A percentile compares a stretch with the other conserved stretches of the same genome.
phyloP scores from a whole-genome alignment of 2,797 vertebrate genomes.

The Notolabrus celidotus region DNA sequence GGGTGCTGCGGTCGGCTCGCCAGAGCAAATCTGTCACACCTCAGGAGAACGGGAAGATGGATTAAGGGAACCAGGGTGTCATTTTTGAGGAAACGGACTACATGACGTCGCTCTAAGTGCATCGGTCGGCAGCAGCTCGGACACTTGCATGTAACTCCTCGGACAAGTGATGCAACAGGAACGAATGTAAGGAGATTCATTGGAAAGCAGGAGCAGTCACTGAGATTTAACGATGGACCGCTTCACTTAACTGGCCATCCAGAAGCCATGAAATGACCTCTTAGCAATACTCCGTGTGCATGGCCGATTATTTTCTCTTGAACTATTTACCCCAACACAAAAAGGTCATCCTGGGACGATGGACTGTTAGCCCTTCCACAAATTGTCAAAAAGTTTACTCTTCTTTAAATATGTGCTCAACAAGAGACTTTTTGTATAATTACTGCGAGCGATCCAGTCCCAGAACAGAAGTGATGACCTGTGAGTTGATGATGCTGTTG shows the following conservation, averaged over 20 bases:
- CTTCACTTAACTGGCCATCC: slow-evolving; percentile 43
- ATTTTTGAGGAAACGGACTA: slow-evolving; percentile 30
- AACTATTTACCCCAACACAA: slow-evolving; percentile 48
- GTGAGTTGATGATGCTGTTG: neutral
- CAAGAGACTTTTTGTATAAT: slow-evolving; percentile 43
- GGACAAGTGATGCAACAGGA: slow-evolving; percentile 35
- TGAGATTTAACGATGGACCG: slow-evolving; percentile 58
- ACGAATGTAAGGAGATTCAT: slow-evolving; percentile 50
- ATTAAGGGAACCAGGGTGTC: slow-evolving; percentile 76
- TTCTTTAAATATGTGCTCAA: slow-evolving; percentile 52
- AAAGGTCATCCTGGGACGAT: slow-evolving; percentile 52
- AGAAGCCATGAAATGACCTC: slow-evolving; percentile 71
- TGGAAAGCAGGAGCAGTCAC: slow-evolving; percentile 20
- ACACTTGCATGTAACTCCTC: slow-evolving; percentile 31
- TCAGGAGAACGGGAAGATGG: slow-evolving; percentile 93
- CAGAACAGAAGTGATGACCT: slow-evolving; percentile 9
- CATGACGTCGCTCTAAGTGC: slow-evolving; percentile 29
- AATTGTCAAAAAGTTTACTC: slow-evolving; percentile 73
- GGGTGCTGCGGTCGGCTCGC: slow-evolving; percentile 88
- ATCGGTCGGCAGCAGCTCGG: slow-evolving; percentile 27
- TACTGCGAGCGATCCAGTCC: slow-evolving; percentile 43
- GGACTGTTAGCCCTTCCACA: slow-evolving; percentile 58
- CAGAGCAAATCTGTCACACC: slow-evolving; percentile 77
- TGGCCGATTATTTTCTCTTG: slow-evolving; percentile 59
- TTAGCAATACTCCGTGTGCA: slow-evolving; percentile 81